These are phyloP conservation scores for Eupithecia inturbata DNA, from an alignment of 2,888 invertebrate genomes.

Conservation along the genomic window DNA sequence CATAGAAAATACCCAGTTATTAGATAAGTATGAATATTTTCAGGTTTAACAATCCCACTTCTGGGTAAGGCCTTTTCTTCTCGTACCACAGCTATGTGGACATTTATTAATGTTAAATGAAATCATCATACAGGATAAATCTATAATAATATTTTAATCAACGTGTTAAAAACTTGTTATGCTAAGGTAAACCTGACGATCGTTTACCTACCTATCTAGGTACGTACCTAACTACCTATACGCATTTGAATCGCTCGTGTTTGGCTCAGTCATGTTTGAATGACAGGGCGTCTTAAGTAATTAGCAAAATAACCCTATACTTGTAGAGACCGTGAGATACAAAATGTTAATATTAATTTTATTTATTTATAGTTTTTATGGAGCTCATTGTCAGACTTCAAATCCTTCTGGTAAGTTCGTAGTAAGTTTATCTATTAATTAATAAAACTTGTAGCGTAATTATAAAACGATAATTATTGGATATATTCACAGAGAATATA, in stretches of 20 bases:
- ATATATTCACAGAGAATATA: no score
- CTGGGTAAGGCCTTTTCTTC: no score
- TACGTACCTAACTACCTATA: neutral
- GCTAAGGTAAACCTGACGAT: neutral
- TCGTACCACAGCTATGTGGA: no score
- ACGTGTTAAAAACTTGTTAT: neutral
- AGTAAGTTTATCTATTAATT: no score
- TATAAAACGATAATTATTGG: no score
- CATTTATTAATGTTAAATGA: neutral
- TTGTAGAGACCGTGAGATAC: neutral
- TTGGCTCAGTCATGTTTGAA: neutral
- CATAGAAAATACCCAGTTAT: no score
- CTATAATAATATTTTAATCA: neutral
- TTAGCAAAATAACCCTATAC: no score
- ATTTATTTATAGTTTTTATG: neutral
- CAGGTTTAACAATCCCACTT: no score
- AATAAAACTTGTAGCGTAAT: no score
- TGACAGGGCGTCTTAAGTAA: neutral
- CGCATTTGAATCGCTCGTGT: neutral
- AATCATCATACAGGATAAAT: neutral
- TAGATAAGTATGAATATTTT: no score
- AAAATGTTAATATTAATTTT: neutral
- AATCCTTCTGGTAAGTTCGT: neutral
- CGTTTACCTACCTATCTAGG: neutral
- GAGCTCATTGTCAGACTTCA: neutral